Base-by-base conservation (phyloP, 2,113 vertebrate genomes). In the rat (Rattus norvegicus) region DNA sequence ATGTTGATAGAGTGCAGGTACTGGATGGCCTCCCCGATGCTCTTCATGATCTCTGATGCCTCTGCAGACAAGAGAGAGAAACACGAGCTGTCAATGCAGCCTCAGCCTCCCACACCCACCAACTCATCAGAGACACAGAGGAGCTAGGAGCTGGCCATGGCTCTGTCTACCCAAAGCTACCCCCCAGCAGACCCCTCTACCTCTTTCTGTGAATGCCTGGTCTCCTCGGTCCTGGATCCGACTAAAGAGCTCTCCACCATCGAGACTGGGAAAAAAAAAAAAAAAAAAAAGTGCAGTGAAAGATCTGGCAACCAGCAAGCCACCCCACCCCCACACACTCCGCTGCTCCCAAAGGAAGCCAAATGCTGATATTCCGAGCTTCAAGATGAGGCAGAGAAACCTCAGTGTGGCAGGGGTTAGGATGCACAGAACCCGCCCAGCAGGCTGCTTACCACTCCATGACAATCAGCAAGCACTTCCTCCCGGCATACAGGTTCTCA, bases 41-140 rank as follows among this genome's bases (percentile, higher is more conserved):
- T 99, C 98, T 99, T 99, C 99, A 99, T 99, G 93, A 99, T 99
- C 96, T 99, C 99, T 0, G 99, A 99, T 1, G 99, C 99, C 98
- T 99, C 99, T 99, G 96, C 11, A 94, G 90, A 59, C 8, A 20
- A 65, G 3, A 80, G 75, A 24, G 39, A 4, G 43, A 83, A 28
- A 49, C 75, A 63, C 73, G 9, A 47, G 75, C 9, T 5, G 2
- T 13, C 52, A n/a, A 39, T 1, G 22, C 69, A 80, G 69, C 70
- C 85, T 8, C 2, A 69, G 84, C 43, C 33, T 49, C 69, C 70
- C 11, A 30, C 2, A 9, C 6, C 81, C 49, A 43, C 47, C 39
- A 14, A 19, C 67, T 69, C 33, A 33, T 28, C 56, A 65, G 19
- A 8, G 33, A 61, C 90, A 54, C 54, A 24, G 16, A 69, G 69